A percentile compares a stretch with the other conserved stretches of the same genome.
These are phyloP conservation scores for Heliconius hortense DNA, from an alignment of 2,888 invertebrate genomes.

Conservation along the genomic window DNA sequence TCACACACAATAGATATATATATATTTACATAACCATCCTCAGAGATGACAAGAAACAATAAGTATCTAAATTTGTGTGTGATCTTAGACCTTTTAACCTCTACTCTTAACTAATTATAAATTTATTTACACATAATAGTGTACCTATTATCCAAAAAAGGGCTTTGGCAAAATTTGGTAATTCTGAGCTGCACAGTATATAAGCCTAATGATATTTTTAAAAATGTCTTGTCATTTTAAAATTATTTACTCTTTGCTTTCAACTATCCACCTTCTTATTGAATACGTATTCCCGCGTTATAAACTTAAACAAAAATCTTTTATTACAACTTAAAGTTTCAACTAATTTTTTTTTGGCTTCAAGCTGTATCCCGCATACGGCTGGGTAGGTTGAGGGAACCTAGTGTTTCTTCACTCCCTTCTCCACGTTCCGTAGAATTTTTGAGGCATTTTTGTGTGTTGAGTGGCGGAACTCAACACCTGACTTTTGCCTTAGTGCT, in stretches of 20 bases:
- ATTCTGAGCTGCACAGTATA: neutral
- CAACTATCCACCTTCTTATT: neutral
- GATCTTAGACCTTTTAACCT: neutral
- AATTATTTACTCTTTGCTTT: neutral
- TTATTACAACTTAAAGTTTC: neutral
- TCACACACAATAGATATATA: neutral
- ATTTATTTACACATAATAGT: neutral
- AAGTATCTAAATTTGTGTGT: neutral
- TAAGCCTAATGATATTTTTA: neutral
- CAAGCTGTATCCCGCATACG: too few species aligned
- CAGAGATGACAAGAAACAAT: neutral
- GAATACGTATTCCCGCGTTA: neutral
- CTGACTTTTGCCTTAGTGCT: too few species aligned
- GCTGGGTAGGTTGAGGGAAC: too few species aligned
- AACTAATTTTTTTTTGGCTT: too few species aligned
- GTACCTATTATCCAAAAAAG: neutral
- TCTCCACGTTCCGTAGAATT: too few species aligned
- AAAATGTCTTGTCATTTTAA: neutral
- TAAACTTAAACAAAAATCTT: neutral
- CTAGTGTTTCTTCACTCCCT: too few species aligned
- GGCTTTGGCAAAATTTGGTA: neutral
- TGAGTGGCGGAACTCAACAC: too few species aligned
- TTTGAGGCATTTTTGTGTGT: too few species aligned
- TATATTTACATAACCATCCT: neutral
- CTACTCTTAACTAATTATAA: neutral